Conservation (phyloP, 2,888 invertebrate genomes). For the Ceratothoa steindachneri region DNA sequence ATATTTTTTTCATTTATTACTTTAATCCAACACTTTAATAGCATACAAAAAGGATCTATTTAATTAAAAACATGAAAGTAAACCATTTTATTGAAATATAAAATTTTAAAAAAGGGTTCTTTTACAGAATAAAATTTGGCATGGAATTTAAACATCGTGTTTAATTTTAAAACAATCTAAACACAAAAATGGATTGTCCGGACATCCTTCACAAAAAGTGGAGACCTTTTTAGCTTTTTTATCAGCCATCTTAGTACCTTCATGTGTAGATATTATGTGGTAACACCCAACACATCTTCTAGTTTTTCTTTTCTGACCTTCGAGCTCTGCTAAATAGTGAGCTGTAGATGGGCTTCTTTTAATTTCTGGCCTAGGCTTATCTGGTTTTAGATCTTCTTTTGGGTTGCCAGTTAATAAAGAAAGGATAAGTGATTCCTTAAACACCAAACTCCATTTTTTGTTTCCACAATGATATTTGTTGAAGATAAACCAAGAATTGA, state of each 20-base stretch:
- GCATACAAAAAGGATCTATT: neutral
- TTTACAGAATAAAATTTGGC: too few species aligned
- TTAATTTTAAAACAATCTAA: neutral
- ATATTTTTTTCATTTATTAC: neutral
- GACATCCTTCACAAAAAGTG: constrained; percentile 14
- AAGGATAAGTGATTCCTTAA: constrained; percentile 17
- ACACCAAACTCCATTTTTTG: constrained; percentile 16
- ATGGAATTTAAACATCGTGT: neutral
- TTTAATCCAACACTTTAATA: too few species aligned
- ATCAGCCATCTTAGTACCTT: constrained; percentile 1
- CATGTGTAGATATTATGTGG: neutral
- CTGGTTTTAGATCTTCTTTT: constrained; percentile 10
- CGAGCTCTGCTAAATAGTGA: constrained; percentile 13
- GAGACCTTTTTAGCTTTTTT: constrained; percentile 15
- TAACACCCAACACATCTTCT: constrained; percentile 15
- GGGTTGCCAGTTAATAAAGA: constrained; percentile 13
- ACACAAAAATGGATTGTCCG: constrained; percentile 9
- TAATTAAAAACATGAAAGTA: neutral
- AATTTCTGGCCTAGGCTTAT: too few species aligned
- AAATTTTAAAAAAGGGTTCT: neutral
- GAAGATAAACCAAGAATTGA: constrained; percentile 16
- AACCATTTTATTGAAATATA: neutral
- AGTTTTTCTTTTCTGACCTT: constrained; percentile 9
- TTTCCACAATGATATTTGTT: constrained; percentile 21
- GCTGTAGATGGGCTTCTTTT: too few species aligned